phyloP scores from a whole-genome alignment of 2,888 invertebrate genomes.

The Drosophila parthenogenetica region DNA sequence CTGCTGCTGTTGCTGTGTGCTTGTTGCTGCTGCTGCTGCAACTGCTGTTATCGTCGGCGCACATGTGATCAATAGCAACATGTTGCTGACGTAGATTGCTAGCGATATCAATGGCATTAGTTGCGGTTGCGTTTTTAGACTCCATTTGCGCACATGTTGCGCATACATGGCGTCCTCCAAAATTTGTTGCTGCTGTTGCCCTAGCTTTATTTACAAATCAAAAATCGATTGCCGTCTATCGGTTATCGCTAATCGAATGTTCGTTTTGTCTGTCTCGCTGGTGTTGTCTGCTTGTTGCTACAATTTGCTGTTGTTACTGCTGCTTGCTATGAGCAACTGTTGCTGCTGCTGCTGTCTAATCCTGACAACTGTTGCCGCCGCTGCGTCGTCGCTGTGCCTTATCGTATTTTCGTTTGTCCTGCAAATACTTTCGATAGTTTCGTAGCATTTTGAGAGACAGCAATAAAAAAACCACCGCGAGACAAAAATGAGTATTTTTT shows the following conservation, averaged over 20 bases:
- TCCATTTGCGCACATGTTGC: conserved; percentile 86
- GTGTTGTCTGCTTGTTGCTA: conserved; percentile 55
- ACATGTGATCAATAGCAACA: conserved; percentile 84
- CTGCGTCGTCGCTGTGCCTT: conserved; percentile 78
- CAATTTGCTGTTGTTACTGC: conserved; percentile 39
- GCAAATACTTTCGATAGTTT: conserved; percentile 81
- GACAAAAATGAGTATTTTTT: conserved; percentile 10
- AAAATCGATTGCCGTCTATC: conserved; percentile 53
- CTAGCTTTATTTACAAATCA: conserved; percentile 73
- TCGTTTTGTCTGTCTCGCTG: conserved; percentile 59
- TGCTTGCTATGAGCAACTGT: conserved; percentile 20
- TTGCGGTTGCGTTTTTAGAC: conserved; percentile 85
- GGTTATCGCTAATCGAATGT: conserved; percentile 14
- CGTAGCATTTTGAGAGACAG: conserved; percentile 82
- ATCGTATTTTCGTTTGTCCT: conserved; percentile 82
- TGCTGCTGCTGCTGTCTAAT: conserved; percentile 45
- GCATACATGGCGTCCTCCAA: conserved; percentile 86
- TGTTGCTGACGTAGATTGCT: conserved; percentile 82
- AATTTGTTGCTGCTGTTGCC: conserved; percentile 75
- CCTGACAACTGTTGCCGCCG: conserved; percentile 70
- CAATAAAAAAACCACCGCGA: conserved; percentile 36
- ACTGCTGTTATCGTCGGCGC: conserved; percentile 78
- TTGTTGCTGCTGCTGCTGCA: conserved; percentile 67
- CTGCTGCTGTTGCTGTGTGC: conserved; percentile 41
- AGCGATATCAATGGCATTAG: conserved; percentile 85